Percentiles rank a stretch among this genome's conserved stretches.
These are phyloP conservation scores for Apistogramma diplotaenia DNA, from an alignment of 2,113 vertebrate species.

Conservation along the genomic window DNA sequence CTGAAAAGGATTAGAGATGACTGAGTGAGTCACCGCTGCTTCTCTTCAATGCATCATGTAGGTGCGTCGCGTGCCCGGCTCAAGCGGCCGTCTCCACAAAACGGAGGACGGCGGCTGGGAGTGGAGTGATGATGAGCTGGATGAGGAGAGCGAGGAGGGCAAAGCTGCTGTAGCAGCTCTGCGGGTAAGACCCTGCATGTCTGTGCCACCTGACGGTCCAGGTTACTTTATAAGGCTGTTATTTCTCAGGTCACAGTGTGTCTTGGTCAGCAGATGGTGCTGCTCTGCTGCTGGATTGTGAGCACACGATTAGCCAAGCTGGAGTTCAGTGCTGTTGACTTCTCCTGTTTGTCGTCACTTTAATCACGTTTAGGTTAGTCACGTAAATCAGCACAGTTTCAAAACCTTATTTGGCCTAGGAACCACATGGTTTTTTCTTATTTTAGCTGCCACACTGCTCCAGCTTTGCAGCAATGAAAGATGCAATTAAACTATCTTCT, in stretches of 20 bases:
- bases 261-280: constrained; percentile 17
- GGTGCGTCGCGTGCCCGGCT: constrained; percentile 77
- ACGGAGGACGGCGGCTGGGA: constrained; percentile 79
- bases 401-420: background rate
- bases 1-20: background rate
- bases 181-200: constrained; percentile 61
- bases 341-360: background rate
- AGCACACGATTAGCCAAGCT: background rate
- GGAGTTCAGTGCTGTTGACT: background rate
- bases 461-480: background rate
- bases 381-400: background rate
- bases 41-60: background rate
- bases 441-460: background rate
- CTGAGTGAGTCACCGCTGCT: background rate
- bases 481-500: background rate
- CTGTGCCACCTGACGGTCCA: background rate
- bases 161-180: constrained; percentile 73
- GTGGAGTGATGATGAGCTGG: constrained; percentile 79
- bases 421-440: background rate
- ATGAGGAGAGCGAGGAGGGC: constrained; percentile 78
- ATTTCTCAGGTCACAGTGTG: background rate
- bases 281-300: background rate
- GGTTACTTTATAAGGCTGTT: background rate
- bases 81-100: constrained; percentile 77
- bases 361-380: background rate